These are phyloP conservation scores for Mustela lutreola DNA, from an alignment of 2,113 vertebrate genomes.

Conservation along the genomic window DNA sequence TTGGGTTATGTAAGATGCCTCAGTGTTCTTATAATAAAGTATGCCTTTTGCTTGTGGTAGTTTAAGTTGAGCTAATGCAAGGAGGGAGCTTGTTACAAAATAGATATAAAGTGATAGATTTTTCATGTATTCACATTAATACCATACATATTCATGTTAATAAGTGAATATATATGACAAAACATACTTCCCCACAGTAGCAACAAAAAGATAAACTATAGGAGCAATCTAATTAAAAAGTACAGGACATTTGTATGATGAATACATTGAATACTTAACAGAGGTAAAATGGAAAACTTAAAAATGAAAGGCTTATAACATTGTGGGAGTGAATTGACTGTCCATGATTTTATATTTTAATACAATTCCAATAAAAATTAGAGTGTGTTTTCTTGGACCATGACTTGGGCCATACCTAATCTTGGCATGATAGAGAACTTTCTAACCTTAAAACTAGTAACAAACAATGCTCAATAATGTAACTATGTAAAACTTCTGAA, in stretches of 20 bases:
- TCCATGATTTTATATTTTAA: conserved; percentile 50
- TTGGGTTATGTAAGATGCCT: neutral
- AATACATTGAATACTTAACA: neutral
- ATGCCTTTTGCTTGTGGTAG: neutral
- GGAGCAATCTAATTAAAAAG: conserved; percentile 12
- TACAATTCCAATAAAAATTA: neutral
- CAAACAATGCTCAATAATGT: neutral
- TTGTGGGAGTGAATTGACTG: neutral
- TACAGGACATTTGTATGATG: neutral
- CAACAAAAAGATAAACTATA: conserved; percentile 14
- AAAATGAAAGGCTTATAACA: neutral
- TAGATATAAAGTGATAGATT: neutral
- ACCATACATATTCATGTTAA: neutral
- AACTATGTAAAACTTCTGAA: neutral
- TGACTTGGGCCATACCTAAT: neutral
- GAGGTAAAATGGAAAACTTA: neutral
- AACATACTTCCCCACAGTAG: neutral
- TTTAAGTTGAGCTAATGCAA: neutral
- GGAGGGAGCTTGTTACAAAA: neutral
- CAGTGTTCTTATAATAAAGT: neutral
- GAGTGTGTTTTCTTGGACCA: neutral
- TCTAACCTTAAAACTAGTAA: neutral
- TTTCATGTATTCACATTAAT: neutral
- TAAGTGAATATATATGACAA: neutral
- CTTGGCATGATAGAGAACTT: neutral